phyloP scores from a whole-genome alignment of 1,140 invertebrate species.

The Hylaeus anthracinus region DNA sequence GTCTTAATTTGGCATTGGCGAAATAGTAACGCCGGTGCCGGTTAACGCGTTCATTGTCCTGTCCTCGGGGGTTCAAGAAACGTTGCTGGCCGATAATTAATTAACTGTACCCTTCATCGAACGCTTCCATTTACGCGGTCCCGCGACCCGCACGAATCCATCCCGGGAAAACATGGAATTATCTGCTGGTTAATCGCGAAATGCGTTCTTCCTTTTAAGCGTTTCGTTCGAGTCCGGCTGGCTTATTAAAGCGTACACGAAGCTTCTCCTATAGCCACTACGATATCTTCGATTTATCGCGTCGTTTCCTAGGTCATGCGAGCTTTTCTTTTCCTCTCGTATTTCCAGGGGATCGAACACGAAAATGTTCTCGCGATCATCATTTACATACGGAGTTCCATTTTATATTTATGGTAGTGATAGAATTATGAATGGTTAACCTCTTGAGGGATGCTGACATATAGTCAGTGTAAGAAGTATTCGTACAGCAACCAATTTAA shows the following conservation, averaged over 20 bases:
- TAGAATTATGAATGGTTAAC: no score
- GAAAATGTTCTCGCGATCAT: no score
- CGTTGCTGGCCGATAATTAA: constrained; percentile 20
- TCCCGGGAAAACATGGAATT: not conserved
- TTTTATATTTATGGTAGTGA: no score
- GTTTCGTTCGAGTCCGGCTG: not conserved
- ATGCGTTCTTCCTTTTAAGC: constrained; percentile 16
- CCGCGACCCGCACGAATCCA: not conserved
- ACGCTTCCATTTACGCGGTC: constrained; percentile 12
- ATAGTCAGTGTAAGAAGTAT: no score
- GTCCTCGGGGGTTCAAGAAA: constrained; percentile 10
- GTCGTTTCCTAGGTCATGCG: not conserved
- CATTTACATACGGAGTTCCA: no score
- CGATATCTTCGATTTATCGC: not conserved
- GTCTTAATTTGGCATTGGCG: constrained; percentile 42
- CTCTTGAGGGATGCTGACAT: no score
- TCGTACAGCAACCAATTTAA: no score
- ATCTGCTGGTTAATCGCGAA: constrained; percentile 7
- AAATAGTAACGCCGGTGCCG: constrained; percentile 33
- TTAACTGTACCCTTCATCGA: constrained; percentile 24
- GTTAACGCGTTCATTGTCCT: constrained; percentile 26
- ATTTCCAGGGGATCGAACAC: no score
- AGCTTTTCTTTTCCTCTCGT: not conserved
- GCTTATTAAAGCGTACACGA: not conserved
- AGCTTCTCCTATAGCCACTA: not conserved